Evolutionary conservation across 2,888 invertebrate genomes (phyloP).

Genomic region (Ectemnius lituratus): DNA sequence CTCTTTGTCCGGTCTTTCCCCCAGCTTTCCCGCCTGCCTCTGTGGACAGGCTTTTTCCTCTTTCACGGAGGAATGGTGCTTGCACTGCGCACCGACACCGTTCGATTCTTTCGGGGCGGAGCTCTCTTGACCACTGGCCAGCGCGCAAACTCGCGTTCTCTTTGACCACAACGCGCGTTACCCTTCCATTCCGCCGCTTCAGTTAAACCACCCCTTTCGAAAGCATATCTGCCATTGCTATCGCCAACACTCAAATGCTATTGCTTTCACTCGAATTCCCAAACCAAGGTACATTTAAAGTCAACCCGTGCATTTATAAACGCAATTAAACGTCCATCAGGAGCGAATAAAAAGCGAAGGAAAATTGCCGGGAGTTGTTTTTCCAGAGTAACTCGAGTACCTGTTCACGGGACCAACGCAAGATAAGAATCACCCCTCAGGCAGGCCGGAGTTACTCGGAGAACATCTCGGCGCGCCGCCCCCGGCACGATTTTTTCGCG

Average conservation of each 20-base stretch:
- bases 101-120: slow-evolving; percentile 74
- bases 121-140: slow-evolving; percentile 75
- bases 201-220: slow-evolving; percentile 15
- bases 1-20: slow-evolving; percentile 21
- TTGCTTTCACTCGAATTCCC: too few relatives aligned
- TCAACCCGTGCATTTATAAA: too few relatives aligned
- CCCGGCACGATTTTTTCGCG: slow-evolving; percentile 19
- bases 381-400: too few relatives aligned
- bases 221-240: neutral
- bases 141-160: slow-evolving; percentile 68
- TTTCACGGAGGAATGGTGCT: slow-evolving; percentile 12
- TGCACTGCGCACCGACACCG: slow-evolving; percentile 50
- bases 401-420: too few relatives aligned
- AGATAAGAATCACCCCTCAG: slow-evolving; percentile 4
- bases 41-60: neutral
- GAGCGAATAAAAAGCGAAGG: too few relatives aligned
- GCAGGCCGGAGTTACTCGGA: neutral
- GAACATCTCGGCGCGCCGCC: neutral
- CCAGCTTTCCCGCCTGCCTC: neutral
- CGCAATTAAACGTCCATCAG: too few relatives aligned
- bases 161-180: slow-evolving; percentile 9
- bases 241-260: too few relatives aligned
- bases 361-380: too few relatives aligned
- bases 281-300: too few relatives aligned
- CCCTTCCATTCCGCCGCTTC: slow-evolving; percentile 9